Conservation (phyloP, 2,888 invertebrate genomes). For the Camptogramma bilineatum region DNA sequence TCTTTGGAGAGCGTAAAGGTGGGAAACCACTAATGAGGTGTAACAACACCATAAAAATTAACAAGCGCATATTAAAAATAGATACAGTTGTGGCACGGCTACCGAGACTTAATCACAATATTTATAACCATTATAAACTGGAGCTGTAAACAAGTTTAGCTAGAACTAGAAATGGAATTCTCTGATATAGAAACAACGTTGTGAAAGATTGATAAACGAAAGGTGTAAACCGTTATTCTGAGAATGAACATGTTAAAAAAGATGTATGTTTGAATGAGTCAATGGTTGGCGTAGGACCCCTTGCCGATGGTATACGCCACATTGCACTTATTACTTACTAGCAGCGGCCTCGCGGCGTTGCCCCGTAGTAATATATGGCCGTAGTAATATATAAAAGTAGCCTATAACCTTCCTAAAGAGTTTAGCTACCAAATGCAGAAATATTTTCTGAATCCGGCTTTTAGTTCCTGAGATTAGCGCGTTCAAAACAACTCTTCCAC, state of each 20-base stretch:
- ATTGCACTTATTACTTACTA: too few species aligned
- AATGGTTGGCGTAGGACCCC: background rate
- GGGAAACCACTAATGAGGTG: conserved; percentile 16
- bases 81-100: conserved; percentile 21
- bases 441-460: too few species aligned
- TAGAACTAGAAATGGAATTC: conserved; percentile 20
- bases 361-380: too few species aligned
- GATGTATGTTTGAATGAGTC: background rate
- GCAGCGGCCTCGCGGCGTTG: too few species aligned
- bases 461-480: too few species aligned
- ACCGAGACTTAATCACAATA: conserved; percentile 29
- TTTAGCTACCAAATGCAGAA: too few species aligned
- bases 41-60: conserved; percentile 17
- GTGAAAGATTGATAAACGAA: conserved; percentile 12
- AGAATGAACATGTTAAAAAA: background rate
- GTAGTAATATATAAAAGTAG: too few species aligned
- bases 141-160: conserved; percentile 28
- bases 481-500: too few species aligned
- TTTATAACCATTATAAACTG: conserved; percentile 23
- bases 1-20: conserved; percentile 5
- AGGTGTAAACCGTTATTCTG: conserved; percentile 21
- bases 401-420: too few species aligned
- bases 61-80: conserved; percentile 19
- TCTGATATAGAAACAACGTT: conserved; percentile 18
- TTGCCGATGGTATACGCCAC: too few species aligned